A percentile compares a stretch with the other conserved stretches of the same genome.
Evolutionary conservation across 1,140 invertebrate species (phyloP).

Genomic region (Delia radicum): DNA sequence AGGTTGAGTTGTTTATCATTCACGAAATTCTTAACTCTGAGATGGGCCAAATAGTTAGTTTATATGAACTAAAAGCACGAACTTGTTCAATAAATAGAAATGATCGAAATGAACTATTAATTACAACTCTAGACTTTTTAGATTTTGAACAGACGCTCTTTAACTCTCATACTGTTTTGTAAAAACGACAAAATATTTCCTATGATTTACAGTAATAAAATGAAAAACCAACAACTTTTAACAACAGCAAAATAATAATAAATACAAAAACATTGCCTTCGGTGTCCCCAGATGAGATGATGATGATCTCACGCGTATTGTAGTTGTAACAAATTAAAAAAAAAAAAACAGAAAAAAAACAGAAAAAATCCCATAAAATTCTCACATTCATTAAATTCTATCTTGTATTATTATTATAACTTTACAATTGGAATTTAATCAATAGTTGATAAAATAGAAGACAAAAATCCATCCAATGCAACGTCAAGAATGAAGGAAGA

Average conservation of each 20-base stretch:
- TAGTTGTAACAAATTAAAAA: background rate
- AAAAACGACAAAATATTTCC: background rate
- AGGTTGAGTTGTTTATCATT: too few relatives aligned
- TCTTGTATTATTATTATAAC: background rate
- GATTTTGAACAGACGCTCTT: too few relatives aligned
- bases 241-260: background rate
- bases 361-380: background rate
- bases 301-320: background rate
- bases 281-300: background rate
- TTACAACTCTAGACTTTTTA: too few relatives aligned
- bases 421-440: background rate
- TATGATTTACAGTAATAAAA: background rate
- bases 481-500: background rate
- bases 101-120: too few relatives aligned
- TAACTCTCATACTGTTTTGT: background rate
- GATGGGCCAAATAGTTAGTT: too few relatives aligned
- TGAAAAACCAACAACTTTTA: background rate
- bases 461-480: background rate
- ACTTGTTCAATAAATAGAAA: too few relatives aligned
- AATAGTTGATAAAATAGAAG: background rate
- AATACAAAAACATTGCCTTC: background rate
- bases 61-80: too few relatives aligned
- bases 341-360: background rate
- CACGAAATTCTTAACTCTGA: too few relatives aligned
- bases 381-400: background rate